Evolutionary conservation across 2,113 vertebrate species (phyloP).

Genomic region (Leucosticte australis): DNA sequence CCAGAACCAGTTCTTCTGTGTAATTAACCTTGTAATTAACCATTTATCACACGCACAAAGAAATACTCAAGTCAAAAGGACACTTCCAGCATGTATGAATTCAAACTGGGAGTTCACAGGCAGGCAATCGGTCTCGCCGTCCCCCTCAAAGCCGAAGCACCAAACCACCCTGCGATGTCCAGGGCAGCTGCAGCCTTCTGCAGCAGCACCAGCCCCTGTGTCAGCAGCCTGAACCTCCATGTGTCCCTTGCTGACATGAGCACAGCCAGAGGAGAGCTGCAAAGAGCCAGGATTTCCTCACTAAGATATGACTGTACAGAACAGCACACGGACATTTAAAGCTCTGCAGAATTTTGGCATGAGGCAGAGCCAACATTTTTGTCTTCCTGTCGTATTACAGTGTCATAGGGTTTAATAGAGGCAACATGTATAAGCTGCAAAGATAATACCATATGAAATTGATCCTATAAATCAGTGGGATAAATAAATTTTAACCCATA

Average conservation of each 20-base stretch:
- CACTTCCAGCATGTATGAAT: not conserved
- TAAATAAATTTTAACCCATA: not conserved
- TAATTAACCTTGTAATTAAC: slow-evolving; percentile 28
- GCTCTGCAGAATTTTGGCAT: not conserved
- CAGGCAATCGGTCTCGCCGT: not conserved
- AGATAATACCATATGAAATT: not conserved
- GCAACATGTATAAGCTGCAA: not conserved
- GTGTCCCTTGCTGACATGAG: not conserved
- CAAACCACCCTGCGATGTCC: fast-evolving
- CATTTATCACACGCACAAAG: not conserved
- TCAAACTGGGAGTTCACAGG: not conserved
- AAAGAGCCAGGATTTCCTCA: not conserved
- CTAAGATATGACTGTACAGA: not conserved
- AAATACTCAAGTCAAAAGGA: not conserved
- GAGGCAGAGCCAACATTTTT: not conserved
- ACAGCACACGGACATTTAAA: not conserved
- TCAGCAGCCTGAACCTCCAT: not conserved
- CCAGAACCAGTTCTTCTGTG: not conserved
- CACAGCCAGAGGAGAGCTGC: not conserved
- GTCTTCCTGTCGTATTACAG: not conserved
- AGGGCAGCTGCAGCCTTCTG: fast-evolving
- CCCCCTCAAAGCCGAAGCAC: not conserved
- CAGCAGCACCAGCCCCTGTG: not conserved
- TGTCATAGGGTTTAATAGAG: not conserved
- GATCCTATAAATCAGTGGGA: not conserved